Evolutionary conservation across 1,140 invertebrate genomes (phyloP).

Genomic region (Leptoteleia sp.): DNA sequence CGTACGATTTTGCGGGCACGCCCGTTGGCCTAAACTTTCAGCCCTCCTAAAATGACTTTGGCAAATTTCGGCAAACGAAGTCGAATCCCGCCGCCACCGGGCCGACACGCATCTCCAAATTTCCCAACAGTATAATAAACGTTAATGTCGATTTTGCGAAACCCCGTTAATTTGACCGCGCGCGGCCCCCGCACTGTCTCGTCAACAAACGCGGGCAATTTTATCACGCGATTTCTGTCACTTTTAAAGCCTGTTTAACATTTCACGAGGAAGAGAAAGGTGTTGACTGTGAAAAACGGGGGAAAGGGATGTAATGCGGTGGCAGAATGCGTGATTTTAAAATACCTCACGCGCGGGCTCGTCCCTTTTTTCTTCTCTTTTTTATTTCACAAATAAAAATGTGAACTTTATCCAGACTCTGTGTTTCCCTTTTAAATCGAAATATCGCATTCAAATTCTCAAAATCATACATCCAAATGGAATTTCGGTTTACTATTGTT

Average conservation of each 20-base stretch:
- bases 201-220: constrained; percentile 4
- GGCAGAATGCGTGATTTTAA: too few species aligned
- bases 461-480: too few species aligned
- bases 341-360: too few species aligned
- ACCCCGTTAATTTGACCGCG: constrained; percentile 37
- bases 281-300: too few species aligned
- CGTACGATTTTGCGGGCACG: constrained; percentile 39
- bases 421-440: too few species aligned
- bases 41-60: constrained; percentile 52
- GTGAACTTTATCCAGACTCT: too few species aligned
- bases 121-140: constrained; percentile 57
- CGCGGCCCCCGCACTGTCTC: constrained; percentile 2
- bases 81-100: constrained; percentile 12
- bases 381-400: too few species aligned
- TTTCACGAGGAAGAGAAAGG: too few species aligned
- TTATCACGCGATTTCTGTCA: constrained; percentile 3
- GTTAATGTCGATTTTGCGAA: constrained; percentile 53
- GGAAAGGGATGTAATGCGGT: too few species aligned
- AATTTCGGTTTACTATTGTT: too few species aligned
- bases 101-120: constrained; percentile 46
- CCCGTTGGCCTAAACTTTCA: constrained; percentile 43
- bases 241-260: constrained; percentile 6
- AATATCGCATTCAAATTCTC: too few species aligned
- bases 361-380: too few species aligned
- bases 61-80: constrained; percentile 52